phyloP scores from a whole-genome alignment of 2,113 vertebrate species.

The Gopherus flavomarginatus region DNA sequence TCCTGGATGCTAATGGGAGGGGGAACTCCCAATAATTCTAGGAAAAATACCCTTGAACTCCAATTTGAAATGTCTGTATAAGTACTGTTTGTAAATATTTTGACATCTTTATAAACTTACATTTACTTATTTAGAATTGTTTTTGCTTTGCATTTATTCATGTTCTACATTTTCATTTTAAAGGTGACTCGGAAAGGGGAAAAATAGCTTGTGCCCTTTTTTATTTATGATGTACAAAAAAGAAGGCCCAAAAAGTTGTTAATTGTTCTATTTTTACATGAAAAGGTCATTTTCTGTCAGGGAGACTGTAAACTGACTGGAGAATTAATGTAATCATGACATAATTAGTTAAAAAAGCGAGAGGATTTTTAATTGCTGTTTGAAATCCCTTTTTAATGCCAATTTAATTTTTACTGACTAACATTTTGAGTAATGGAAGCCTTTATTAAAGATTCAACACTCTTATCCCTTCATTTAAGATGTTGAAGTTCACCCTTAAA shows the following conservation, averaged over 20 bases:
- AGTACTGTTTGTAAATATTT: background rate
- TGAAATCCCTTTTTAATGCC: background rate
- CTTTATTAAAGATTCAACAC: background rate
- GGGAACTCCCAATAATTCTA: background rate
- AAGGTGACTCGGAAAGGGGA: background rate
- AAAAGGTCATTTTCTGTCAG: background rate
- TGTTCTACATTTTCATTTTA: background rate
- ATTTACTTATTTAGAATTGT: background rate
- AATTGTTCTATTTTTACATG: background rate
- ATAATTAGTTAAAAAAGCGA: background rate
- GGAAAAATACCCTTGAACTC: background rate
- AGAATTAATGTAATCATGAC: background rate
- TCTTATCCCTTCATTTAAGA: background rate
- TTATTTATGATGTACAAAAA: background rate
- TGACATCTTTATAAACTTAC: background rate
- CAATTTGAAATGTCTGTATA: background rate
- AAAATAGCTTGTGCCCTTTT: background rate
- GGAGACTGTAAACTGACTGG: background rate
- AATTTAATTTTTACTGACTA: background rate
- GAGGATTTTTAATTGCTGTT: background rate
- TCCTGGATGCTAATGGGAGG: background rate
- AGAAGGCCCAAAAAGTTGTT: background rate
- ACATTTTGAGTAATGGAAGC: no score
- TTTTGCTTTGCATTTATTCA: background rate
- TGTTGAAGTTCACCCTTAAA: background rate